Percentiles rank a stretch among this genome's conserved stretches.
Conservation (phyloP, 2,797 vertebrate species). For the Coendou prehensilis region DNA sequence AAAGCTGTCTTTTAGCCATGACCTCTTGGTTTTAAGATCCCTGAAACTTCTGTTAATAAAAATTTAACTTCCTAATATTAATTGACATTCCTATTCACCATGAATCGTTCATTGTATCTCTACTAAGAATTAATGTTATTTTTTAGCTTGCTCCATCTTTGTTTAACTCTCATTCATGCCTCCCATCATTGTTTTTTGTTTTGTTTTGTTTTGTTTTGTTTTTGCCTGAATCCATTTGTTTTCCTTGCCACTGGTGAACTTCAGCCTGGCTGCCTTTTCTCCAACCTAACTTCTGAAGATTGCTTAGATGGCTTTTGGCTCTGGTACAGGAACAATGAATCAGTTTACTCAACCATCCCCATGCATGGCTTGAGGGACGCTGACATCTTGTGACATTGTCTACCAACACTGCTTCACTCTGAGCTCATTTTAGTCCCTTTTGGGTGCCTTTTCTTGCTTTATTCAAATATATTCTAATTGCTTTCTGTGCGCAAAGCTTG, state of each 20-base stretch:
- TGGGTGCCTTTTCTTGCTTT: fast-evolving
- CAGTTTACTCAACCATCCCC: too few species aligned
- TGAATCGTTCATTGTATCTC: fast-evolving
- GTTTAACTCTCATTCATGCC: neutral
- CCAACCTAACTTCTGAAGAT: neutral
- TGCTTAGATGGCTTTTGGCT: fast-evolving
- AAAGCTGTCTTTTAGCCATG: neutral
- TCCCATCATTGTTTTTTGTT: neutral
- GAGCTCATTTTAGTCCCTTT: neutral
- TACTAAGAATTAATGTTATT: neutral
- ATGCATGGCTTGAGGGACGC: neutral
- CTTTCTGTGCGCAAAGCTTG: fast-evolving
- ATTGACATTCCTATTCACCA: neutral
- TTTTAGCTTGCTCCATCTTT: neutral
- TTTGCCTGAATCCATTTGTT: neutral
- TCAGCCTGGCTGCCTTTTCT: neutral
- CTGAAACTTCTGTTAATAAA: neutral
- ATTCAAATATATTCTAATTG: neutral
- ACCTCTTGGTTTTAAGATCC: neutral
- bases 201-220: too few species aligned
- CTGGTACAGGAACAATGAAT: neutral
- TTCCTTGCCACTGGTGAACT: neutral
- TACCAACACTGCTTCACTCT: neutral
- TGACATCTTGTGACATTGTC: neutral
- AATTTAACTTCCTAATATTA: neutral